These are phyloP conservation scores for Bombus waltoni DNA, from an alignment of 1,140 invertebrate species.

Conservation along the genomic window DNA sequence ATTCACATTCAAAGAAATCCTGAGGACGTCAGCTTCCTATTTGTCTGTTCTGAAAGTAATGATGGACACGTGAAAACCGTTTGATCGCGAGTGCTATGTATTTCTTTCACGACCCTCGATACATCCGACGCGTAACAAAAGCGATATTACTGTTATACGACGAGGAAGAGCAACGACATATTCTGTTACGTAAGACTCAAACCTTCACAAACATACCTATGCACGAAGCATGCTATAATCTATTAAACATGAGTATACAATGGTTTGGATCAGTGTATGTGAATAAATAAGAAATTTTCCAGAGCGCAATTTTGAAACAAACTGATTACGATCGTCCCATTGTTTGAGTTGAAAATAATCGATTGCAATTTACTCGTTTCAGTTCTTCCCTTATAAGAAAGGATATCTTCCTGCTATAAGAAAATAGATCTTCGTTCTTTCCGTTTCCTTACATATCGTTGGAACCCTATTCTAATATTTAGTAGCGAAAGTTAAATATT, in stretches of 20 bases:
- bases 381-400: no score
- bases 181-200: not conserved
- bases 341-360: not conserved
- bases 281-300: not conserved
- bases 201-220: not conserved
- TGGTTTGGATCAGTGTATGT: not conserved
- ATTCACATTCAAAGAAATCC: conserved; percentile 55
- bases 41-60: conserved; percentile 54
- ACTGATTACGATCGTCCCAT: not conserved
- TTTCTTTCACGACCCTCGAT: not conserved
- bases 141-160: not conserved
- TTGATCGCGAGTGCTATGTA: not conserved
- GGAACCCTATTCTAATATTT: no score
- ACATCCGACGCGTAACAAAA: not conserved
- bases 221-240: not conserved
- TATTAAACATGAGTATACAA: not conserved
- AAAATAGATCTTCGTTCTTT: not conserved
- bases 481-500: not conserved
- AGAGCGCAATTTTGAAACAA: not conserved
- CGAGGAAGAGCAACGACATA: not conserved
- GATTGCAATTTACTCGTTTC: not conserved
- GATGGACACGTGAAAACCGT: conserved; percentile 37
- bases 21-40: conserved; percentile 54
- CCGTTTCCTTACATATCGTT: no score
- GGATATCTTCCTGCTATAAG: not conserved